A percentile compares a stretch with the other conserved stretches of the same genome.
Conservation (phyloP, 2,113 vertebrate species). For the Festucalex cinctus region DNA sequence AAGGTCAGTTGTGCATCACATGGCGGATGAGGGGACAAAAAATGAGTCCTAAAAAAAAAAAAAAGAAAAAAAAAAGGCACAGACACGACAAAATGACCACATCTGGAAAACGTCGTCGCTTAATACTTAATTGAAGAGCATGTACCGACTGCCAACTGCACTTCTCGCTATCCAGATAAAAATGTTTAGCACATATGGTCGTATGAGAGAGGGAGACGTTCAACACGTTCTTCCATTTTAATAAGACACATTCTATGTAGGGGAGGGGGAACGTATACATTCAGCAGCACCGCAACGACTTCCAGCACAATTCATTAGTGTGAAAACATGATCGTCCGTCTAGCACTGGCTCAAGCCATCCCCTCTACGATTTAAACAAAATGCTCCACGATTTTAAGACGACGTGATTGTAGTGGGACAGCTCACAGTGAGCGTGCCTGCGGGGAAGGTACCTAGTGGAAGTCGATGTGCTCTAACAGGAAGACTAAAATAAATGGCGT, state of each 20-base stretch:
- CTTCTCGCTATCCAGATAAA: slow-evolving; percentile 2
- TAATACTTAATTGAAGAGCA: slow-evolving; percentile 16
- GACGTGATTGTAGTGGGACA: slow-evolving; percentile 22
- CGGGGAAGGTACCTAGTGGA: slow-evolving; percentile 8
- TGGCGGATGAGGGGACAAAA: not conserved
- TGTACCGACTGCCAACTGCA: slow-evolving; percentile 7
- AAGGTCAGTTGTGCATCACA: slow-evolving; percentile 17
- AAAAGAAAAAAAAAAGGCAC: slow-evolving; percentile 45
- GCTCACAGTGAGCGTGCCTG: slow-evolving; percentile 4
- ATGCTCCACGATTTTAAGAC: slow-evolving; percentile 25
- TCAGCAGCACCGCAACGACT: slow-evolving; percentile 38
- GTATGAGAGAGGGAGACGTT: slow-evolving; percentile 42
- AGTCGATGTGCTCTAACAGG: slow-evolving; percentile 23
- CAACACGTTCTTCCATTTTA: slow-evolving; percentile 22
- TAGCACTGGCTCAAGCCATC: not conserved
- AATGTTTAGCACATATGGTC: slow-evolving; percentile 42
- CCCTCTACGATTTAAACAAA: slow-evolving; percentile 11
- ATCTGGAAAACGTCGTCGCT: slow-evolving; percentile 16
- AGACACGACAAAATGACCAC: slow-evolving; percentile 25
- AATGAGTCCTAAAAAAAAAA: not conserved
- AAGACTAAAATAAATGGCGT: slow-evolving; percentile 16
- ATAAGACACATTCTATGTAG: slow-evolving; percentile 46
- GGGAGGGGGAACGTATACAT: slow-evolving; percentile 33
- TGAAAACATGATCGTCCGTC: not conserved
- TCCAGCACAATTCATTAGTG: slow-evolving; percentile 44